These are phyloP conservation scores for Urophycis tenuis DNA, from an alignment of 2,797 vertebrate species.

Conservation along the genomic window DNA sequence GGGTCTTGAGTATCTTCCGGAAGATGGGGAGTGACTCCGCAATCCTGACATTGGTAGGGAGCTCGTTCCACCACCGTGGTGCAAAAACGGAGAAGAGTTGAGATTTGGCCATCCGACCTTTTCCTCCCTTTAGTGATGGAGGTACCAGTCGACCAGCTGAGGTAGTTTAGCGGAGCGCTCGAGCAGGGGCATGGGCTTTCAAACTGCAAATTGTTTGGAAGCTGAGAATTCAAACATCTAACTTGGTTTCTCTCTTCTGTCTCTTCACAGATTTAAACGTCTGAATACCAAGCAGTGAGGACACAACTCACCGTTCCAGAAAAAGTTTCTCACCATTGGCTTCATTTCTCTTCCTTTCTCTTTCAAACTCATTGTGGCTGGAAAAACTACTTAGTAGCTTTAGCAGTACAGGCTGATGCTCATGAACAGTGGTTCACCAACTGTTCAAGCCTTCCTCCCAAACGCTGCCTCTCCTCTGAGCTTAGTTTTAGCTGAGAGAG, in stretches of 20 bases:
- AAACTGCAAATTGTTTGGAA: background rate
- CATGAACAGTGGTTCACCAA: constrained; percentile 40
- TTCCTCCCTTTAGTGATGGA: no score
- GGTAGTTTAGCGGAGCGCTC: no score
- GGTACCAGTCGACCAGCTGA: no score
- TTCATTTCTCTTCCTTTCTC: background rate
- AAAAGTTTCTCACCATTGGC: background rate
- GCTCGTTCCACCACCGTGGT: no score
- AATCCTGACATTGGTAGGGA: no score
- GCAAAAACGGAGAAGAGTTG: no score
- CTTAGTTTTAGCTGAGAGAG: constrained; percentile 41
- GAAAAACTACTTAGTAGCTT: constrained; percentile 18
- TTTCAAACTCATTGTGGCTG: constrained; percentile 26
- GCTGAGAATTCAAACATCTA: background rate
- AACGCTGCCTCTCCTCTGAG: constrained; percentile 44
- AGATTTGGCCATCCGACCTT: no score
- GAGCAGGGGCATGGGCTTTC: no score
- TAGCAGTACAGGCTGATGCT: constrained; percentile 40
- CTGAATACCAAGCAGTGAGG: constrained; percentile 29
- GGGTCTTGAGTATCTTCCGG: no score
- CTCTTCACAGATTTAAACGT: constrained; percentile 62
- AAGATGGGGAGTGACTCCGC: no score
- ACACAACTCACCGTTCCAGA: constrained; percentile 8
- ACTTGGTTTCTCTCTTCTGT: background rate
- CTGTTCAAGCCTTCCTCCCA: constrained; percentile 47